Evolutionary conservation across 2,888 invertebrate species (phyloP).

Genomic region (Papilio protenor): DNA sequence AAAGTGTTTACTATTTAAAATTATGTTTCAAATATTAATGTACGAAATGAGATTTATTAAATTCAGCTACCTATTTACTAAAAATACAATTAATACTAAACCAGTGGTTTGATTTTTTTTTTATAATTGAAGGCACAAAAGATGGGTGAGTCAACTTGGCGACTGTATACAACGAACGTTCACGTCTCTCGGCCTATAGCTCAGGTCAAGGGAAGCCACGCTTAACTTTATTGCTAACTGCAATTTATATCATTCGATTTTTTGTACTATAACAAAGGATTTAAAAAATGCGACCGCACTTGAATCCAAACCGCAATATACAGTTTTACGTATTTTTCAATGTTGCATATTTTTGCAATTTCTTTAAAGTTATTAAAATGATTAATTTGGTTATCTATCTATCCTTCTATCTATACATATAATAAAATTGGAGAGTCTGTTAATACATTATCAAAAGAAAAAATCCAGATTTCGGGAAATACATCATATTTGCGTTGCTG

Average conservation of each 20-base stretch:
- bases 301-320: not conserved
- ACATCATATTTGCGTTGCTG: too few species aligned
- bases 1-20: too few species aligned
- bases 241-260: constrained; percentile 56
- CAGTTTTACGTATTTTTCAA: not conserved
- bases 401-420: too few species aligned
- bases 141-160: constrained; percentile 28
- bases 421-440: too few species aligned
- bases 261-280: not conserved
- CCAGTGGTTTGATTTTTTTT: not conserved
- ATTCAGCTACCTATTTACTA: not conserved
- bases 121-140: not conserved
- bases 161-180: constrained; percentile 40
- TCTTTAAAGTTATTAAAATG: too few species aligned
- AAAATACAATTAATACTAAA: not conserved
- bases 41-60: not conserved
- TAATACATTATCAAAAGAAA: too few species aligned
- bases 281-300: not conserved
- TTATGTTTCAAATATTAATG: too few species aligned
- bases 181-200: constrained; percentile 46
- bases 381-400: too few species aligned
- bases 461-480: too few species aligned
- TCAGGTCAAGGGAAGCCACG: constrained; percentile 56
- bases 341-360: too few species aligned
- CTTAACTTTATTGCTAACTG: constrained; percentile 56